phyloP scores from a whole-genome alignment of 1,140 invertebrate genomes.

The Drosophila busckii region DNA sequence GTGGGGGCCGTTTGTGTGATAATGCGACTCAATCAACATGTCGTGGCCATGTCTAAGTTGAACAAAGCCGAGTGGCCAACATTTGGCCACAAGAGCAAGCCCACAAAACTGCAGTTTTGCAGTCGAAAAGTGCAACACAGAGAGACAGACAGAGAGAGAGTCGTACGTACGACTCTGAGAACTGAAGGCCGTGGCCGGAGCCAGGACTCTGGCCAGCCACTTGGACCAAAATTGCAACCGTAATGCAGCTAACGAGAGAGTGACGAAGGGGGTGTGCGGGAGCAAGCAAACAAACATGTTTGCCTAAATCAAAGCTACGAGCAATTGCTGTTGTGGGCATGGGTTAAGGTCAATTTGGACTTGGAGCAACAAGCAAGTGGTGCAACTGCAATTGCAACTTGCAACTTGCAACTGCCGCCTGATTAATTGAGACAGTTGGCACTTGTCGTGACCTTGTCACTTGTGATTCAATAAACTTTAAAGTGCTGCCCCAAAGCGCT shows the following conservation, averaged over 20 bases:
- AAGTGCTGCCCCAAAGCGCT: no score
- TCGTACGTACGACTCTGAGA: no score
- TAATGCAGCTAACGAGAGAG: conserved; percentile 15
- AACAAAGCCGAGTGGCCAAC: conserved; percentile 65
- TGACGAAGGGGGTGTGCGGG: not conserved
- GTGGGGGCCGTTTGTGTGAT: not conserved
- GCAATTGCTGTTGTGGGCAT: no score
- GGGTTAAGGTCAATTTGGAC: not conserved
- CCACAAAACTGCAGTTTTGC: conserved; percentile 61
- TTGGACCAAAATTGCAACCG: conserved; percentile 26
- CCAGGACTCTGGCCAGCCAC: no score
- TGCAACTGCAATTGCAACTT: not conserved
- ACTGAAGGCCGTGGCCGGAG: no score
- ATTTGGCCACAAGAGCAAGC: conserved; percentile 73
- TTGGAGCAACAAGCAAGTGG: not conserved
- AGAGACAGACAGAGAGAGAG: not conserved
- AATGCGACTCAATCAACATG: conserved; percentile 65
- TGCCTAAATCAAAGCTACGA: conserved; percentile 10
- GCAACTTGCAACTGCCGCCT: not conserved
- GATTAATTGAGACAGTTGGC: conserved; percentile 27
- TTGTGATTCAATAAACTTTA: not conserved
- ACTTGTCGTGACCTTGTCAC: conserved; percentile 26
- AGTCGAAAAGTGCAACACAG: conserved; percentile 61
- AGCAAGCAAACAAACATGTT: conserved; percentile 4
- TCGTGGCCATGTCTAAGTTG: conserved; percentile 60